These are phyloP conservation scores for Enteromius fasciolatus DNA, from an alignment of 2,797 vertebrate species.

Conservation along the genomic window DNA sequence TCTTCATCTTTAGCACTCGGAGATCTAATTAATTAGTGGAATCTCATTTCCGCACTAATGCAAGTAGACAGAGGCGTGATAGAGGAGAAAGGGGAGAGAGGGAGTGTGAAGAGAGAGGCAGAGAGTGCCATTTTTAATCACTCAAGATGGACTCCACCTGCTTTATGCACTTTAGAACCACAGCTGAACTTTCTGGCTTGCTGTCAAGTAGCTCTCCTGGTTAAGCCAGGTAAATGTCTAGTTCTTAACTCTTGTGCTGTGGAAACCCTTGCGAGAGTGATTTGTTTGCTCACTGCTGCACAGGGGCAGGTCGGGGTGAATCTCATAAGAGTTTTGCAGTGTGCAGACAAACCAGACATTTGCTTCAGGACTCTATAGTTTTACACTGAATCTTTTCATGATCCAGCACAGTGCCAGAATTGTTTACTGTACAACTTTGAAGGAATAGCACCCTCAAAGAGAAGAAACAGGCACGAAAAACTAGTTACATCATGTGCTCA, in stretches of 20 bases:
- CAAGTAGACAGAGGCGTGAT: slow-evolving; percentile 78
- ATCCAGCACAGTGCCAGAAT: not conserved
- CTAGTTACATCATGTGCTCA: not conserved
- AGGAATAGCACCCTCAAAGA: not conserved
- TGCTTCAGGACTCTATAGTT: not conserved
- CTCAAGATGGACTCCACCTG: slow-evolving; percentile 49
- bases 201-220: slow-evolving; percentile 25
- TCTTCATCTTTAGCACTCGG: slow-evolving; percentile 81
- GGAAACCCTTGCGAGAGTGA: not conserved
- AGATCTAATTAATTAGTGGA: slow-evolving; percentile 85
- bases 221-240: slow-evolving; percentile 9
- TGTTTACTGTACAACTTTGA: not conserved
- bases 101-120: slow-evolving; percentile 39
- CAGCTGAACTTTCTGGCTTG: slow-evolving; percentile 29
- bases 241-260: not conserved
- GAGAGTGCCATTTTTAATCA: slow-evolving; percentile 51
- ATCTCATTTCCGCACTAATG: slow-evolving; percentile 85
- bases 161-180: slow-evolving; percentile 32
- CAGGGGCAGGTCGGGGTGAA: not conserved
- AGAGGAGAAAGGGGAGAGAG: slow-evolving; percentile 61
- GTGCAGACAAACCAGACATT: not conserved
- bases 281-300: slow-evolving; percentile 7
- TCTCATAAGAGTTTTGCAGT: not conserved
- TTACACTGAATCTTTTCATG: not conserved
- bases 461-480: too few relatives aligned